phyloP scores from a whole-genome alignment of 53 echinoderm and acorn worm genomes.

The Holothuria leucospilota region DNA sequence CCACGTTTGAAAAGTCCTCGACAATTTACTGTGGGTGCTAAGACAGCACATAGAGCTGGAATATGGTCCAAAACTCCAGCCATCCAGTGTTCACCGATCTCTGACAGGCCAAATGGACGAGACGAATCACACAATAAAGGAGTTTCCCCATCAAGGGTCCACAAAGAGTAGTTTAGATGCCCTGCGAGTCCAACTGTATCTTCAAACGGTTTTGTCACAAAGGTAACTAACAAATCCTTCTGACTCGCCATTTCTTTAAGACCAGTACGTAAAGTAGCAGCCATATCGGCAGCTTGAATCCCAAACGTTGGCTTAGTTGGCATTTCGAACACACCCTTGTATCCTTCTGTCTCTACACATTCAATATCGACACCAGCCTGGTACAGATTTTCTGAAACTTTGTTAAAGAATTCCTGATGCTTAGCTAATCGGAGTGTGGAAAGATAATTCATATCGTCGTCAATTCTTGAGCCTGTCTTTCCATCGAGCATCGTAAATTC shows the following conservation, averaged over 20 bases:
- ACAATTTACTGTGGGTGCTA: constrained; percentile 65
- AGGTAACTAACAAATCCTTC: constrained; percentile 29
- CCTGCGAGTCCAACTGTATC: neutral
- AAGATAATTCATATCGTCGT: too few species aligned
- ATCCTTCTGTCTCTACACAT: constrained; percentile 56
- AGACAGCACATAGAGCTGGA: constrained; percentile 39
- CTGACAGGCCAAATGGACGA: neutral
- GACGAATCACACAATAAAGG: neutral
- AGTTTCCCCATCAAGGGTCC: neutral
- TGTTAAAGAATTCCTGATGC: neutral
- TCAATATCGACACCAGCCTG: constrained; percentile 65
- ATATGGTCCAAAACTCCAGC: constrained; percentile 9
- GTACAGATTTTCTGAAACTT: neutral
- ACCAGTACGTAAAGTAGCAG: constrained; percentile 58
- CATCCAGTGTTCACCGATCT: constrained; percentile 15
- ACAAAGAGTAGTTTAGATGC: neutral
- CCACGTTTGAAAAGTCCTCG: constrained; percentile 23
- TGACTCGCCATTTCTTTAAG: constrained; percentile 70
- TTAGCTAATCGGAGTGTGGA: neutral
- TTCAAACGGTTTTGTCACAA: neutral
- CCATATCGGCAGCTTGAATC: constrained; percentile 69
- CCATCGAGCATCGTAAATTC: neutral
- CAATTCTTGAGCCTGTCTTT: neutral
- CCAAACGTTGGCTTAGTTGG: constrained; percentile 65
- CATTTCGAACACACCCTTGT: constrained; percentile 53